These are phyloP conservation scores for Ramphastos sulfuratus DNA, from an alignment of 2,113 vertebrate species.

Conservation along the genomic window DNA sequence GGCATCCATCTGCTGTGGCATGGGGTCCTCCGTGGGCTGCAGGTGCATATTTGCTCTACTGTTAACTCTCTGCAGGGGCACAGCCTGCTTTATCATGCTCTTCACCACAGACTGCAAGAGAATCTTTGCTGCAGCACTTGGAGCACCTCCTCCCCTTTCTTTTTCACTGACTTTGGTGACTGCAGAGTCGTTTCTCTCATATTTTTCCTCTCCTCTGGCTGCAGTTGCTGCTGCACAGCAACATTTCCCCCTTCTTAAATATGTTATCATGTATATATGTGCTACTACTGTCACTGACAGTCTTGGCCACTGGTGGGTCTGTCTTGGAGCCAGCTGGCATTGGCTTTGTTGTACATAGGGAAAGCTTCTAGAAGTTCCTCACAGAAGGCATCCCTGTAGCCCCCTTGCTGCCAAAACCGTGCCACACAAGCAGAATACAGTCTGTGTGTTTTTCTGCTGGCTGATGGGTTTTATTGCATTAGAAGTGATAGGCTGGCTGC, in stretches of 20 bases:
- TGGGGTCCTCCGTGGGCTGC: background rate
- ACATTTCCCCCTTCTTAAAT: background rate
- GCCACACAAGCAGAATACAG: background rate
- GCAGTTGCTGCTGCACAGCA: background rate
- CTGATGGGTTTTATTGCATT: background rate
- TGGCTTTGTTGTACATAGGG: background rate
- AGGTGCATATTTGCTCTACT: no score
- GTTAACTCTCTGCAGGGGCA: background rate
- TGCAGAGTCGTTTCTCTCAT: background rate
- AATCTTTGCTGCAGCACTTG: background rate
- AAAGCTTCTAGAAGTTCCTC: background rate
- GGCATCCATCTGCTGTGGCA: background rate
- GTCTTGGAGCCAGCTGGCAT: rapidly evolving
- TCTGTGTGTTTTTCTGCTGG: background rate
- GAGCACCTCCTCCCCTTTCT: background rate
- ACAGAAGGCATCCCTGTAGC: background rate
- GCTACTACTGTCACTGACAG: rapidly evolving
- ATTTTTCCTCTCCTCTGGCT: background rate
- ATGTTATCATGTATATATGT: background rate
- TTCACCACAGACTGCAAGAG: background rate
- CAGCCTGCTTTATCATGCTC: background rate
- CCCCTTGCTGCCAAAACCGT: background rate
- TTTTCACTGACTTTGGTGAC: background rate
- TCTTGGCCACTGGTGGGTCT: background rate
- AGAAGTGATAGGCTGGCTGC: background rate